Percentiles rank a stretch among this genome's conserved stretches.
phyloP scores from a whole-genome alignment of 2,888 invertebrate genomes.

The Parochlus steinenii region DNA sequence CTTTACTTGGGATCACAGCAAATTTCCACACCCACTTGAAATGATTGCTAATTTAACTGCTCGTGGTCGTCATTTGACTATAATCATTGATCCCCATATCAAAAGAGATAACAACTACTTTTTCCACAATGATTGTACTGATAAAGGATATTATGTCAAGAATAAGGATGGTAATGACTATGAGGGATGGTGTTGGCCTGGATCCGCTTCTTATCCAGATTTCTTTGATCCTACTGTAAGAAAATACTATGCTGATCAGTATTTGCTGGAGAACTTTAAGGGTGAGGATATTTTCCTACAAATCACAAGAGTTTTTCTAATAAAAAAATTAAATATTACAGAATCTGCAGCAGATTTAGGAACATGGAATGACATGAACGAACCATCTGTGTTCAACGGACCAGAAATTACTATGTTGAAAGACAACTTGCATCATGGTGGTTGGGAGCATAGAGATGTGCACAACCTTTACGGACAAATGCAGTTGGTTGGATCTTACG shows the following conservation, averaged over 20 bases:
- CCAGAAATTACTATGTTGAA: conserved; percentile 98
- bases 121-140: conserved; percentile 75
- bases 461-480: conserved; percentile 85
- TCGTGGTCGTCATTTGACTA: conserved; percentile 80
- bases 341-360: conserved; percentile 67
- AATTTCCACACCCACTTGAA: conserved; percentile 68
- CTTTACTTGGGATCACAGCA: conserved; percentile 92
- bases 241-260: conserved; percentile 62
- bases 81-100: conserved; percentile 96
- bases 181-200: conserved; percentile 99
- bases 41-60: conserved; percentile 85
- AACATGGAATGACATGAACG: conserved; percentile 99
- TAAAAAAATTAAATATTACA: too few relatives aligned
- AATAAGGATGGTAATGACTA: conserved; percentile 81
- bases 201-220: conserved; percentile 86
- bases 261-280: conserved; percentile 33
- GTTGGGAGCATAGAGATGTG: conserved; percentile 82
- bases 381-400: conserved; percentile 95
- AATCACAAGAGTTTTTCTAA: too few relatives aligned
- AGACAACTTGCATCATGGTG: conserved; percentile 68
- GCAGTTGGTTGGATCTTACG: conserved; percentile 44
- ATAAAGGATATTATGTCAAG: conserved; percentile 73
- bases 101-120: conserved; percentile 83
- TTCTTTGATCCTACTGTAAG: conserved; percentile 75
- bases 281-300: too few relatives aligned